Evolutionary conservation across 2,797 vertebrate genomes (phyloP), one percentile per base, ranked within the genome.

Genomic region (Allobates femoralis): DNA sequence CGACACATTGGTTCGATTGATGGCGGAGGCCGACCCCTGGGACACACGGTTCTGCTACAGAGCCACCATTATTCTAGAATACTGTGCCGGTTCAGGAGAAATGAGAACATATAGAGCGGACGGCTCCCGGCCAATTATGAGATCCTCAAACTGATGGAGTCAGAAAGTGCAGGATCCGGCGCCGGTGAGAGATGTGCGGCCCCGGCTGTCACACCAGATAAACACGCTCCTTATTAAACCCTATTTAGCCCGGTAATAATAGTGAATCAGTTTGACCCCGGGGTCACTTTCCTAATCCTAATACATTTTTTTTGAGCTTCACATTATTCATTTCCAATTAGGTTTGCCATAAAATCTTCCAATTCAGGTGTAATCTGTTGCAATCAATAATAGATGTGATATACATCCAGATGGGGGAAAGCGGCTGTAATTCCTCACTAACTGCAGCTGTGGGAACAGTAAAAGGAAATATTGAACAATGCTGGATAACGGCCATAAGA

Each of bases 251-350:
- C n/a, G 64, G 64, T 46, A 41, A 74, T 81, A 88, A 84, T 37
- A 3, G 18, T 19, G 60, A 32, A 66, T 30, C 5, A 50, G 58
- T 41, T 32, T 81, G 86, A 75, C 77, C 82, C 32, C 28, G 23
- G 37, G 46, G 69, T 56, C 87, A 81, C 60, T 34, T 58, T 67
- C 84, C 75, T 77, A 77, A 69, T 77, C 41, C 71, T 77, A n/a
- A 74, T 66, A 58, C 75, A 88, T 86, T 82, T 58, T 75, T 80
- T 69, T 81, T n/a, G 71, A 58, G 56, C 34, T 69, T 58, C 50
- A 23, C 71, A 85, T 88, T 85, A 85, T 53, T 88, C 87, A 88
- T 88, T 88, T 88, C 78, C 77, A 88, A 88, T 85, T 88, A 88
- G 81, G 62, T 88, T 69, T 81, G 71, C 83, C 51, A 81, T 88